Conservation (phyloP, 2,888 invertebrate species). For the Campaea margaritaria region DNA sequence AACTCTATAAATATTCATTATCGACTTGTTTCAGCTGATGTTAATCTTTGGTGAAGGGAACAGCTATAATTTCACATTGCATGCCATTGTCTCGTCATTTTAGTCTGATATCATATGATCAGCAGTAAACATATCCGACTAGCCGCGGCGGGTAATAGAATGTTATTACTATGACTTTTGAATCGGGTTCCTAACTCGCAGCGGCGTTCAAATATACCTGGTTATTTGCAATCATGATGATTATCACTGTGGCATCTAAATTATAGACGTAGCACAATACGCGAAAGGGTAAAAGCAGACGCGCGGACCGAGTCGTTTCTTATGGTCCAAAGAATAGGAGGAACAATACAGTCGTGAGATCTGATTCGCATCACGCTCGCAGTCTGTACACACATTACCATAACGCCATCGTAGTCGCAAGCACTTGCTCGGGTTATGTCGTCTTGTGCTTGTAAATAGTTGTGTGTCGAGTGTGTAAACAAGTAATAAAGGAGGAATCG, state of each 20-base stretch:
- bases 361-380: conserved; percentile 63
- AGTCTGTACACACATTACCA: conserved; percentile 56
- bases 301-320: conserved; percentile 67
- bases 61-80: conserved; percentile 26
- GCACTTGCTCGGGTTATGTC: conserved; percentile 45
- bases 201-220: conserved; percentile 51
- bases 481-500: conserved; percentile 65
- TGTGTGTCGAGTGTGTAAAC: conserved; percentile 53
- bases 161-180: conserved; percentile 33
- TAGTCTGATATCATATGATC: conserved; percentile 33
- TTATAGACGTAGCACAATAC: conserved; percentile 56
- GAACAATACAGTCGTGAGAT: conserved; percentile 81
- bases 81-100: conserved; percentile 37
- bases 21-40: conserved; percentile 2
- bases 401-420: conserved; percentile 53
- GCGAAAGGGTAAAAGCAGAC: conserved; percentile 76
- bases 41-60: conserved; percentile 16
- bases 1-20: conserved; percentile 3
- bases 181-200: conserved; percentile 33
- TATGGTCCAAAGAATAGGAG: conserved; percentile 66
- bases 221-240: conserved; percentile 55
- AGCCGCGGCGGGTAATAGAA: conserved; percentile 30
- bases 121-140: conserved; percentile 32
- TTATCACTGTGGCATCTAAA: conserved; percentile 68
- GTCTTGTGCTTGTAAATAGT: conserved; percentile 42